These are phyloP conservation scores for Tenodera sinensis DNA, from an alignment of 2,888 invertebrate genomes.

Conservation along the genomic window DNA sequence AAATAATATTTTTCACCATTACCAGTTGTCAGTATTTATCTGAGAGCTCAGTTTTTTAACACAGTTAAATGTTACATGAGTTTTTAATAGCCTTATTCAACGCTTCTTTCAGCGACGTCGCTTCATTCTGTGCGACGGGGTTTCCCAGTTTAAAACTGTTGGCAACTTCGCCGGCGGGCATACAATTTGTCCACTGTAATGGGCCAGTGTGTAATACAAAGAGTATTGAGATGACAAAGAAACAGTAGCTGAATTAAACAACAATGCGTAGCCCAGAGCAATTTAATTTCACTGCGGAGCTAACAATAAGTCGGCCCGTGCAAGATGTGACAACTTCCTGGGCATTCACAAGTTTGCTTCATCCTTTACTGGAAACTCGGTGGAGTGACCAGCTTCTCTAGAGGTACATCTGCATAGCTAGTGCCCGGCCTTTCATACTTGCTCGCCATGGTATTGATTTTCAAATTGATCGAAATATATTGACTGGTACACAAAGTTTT, in stretches of 20 bases:
- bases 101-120: neutral
- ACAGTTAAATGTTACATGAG: no score
- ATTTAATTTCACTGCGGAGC: neutral
- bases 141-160: neutral
- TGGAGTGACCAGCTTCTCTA: neutral
- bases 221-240: neutral
- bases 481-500: no score
- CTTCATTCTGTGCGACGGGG: neutral
- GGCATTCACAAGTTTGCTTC: neutral
- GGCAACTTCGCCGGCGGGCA: neutral
- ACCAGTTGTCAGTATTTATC: no score
- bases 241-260: neutral
- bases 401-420: neutral
- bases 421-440: neutral
- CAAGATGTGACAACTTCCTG: neutral
- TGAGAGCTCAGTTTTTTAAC: no score
- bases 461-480: no score
- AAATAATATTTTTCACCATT: no score
- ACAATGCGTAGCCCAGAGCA: neutral
- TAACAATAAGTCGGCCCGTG: neutral
- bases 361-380: neutral
- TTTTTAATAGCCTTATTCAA: neutral
- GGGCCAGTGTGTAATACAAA: neutral
- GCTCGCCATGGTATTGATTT: no score
- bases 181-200: neutral